A percentile compares a stretch with the other conserved stretches of the same genome.
Evolutionary conservation across 2,797 vertebrate genomes (phyloP).

Genomic region (Hydrolagus colliei): DNA sequence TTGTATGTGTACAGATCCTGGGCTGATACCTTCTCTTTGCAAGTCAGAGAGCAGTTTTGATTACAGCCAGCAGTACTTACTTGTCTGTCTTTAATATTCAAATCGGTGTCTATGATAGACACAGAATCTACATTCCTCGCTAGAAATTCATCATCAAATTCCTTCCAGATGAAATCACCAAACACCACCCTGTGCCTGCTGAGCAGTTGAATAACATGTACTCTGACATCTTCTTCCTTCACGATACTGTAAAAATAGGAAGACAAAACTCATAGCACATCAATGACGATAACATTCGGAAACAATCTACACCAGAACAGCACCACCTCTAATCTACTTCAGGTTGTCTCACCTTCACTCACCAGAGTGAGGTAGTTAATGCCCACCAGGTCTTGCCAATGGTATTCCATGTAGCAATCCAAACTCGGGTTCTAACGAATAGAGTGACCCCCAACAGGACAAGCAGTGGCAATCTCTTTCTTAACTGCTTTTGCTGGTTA

Average conservation of each 20-base stretch:
- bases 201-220: slow-evolving; percentile 66
- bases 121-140: slow-evolving; percentile 75
- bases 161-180: slow-evolving; percentile 81
- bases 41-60: neutral
- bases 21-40: too few relatives aligned
- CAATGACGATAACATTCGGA: neutral
- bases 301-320: neutral
- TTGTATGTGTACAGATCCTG: too few relatives aligned
- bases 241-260: slow-evolving; percentile 59
- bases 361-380: too few relatives aligned
- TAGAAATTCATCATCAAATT: slow-evolving; percentile 86
- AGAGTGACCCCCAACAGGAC: too few relatives aligned
- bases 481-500: too few relatives aligned
- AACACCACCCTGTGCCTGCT: slow-evolving; percentile 75
- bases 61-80: slow-evolving; percentile 40
- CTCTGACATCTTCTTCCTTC: slow-evolving; percentile 68
- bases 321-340: too few relatives aligned
- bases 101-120: slow-evolving; percentile 71
- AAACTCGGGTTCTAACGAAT: too few relatives aligned
- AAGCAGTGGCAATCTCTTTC: too few relatives aligned
- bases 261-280: neutral
- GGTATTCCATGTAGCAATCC: too few relatives aligned
- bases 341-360: too few relatives aligned
- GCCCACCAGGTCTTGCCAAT: too few relatives aligned
- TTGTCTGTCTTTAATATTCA: slow-evolving; percentile 58